Evolutionary conservation across 2,888 invertebrate species (phyloP).

Genomic region (Thecophora atra): DNA sequence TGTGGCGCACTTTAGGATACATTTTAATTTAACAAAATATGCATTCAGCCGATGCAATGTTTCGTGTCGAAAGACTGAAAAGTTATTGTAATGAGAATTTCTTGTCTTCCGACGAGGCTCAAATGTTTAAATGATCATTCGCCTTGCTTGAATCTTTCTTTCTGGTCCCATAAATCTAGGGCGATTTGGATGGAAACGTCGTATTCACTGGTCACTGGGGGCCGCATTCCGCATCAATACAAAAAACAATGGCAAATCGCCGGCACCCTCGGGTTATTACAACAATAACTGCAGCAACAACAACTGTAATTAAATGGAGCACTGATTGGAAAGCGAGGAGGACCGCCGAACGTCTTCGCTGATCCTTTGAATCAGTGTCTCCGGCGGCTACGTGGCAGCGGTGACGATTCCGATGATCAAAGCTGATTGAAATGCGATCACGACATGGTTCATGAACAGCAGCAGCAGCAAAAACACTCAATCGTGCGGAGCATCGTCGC

Average conservation of each 20-base stretch:
- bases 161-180: constrained; percentile 6
- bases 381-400: not conserved
- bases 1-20: constrained; percentile 29
- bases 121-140: not conserved
- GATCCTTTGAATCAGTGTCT: too few species aligned
- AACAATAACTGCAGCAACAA: not conserved
- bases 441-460: constrained; percentile 1
- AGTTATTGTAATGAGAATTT: constrained; percentile 36
- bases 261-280: not conserved
- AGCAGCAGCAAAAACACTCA: too few species aligned
- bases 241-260: not conserved
- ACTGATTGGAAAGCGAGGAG: constrained; percentile 7
- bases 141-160: not conserved
- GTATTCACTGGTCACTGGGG: not conserved
- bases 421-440: constrained; percentile 31
- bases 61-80: constrained; percentile 4
- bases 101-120: constrained; percentile 21
- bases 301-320: constrained; percentile 20
- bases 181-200: constrained; percentile 17
- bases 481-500: constrained; percentile 3
- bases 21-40: constrained; percentile 31
- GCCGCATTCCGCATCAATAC: constrained; percentile 6
- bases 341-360: too few species aligned
- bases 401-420: too few species aligned
- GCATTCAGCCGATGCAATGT: constrained; percentile 19